These are phyloP conservation scores for Bubo bubo DNA, from an alignment of 2,113 vertebrate genomes.

Conservation along the genomic window DNA sequence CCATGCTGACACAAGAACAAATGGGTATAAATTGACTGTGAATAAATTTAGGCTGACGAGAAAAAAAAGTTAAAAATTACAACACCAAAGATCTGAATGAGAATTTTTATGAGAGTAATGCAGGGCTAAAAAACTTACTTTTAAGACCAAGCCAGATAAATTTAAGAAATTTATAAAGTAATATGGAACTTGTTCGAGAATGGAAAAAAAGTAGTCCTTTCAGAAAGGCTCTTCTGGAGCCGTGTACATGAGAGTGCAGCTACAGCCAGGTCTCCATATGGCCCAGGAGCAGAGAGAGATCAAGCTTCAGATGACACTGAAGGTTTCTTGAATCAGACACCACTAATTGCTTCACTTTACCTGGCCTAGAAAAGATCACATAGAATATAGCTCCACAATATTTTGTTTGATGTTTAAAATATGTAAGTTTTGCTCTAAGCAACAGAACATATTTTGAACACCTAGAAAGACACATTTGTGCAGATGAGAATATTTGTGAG, in stretches of 20 bases:
- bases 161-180: neutral
- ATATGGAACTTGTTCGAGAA: neutral
- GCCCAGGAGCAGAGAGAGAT: neutral
- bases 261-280: neutral
- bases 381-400: neutral
- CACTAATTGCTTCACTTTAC: neutral
- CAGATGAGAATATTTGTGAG: neutral
- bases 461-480: neutral
- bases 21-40: constrained; percentile 3
- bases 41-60: neutral
- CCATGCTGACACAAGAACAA: constrained; percentile 35
- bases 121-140: neutral
- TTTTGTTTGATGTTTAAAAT: neutral
- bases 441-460: neutral
- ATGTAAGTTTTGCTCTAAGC: neutral
- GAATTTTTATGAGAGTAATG: neutral
- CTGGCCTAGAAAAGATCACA: neutral
- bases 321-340: neutral
- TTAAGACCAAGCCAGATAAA: neutral
- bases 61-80: neutral
- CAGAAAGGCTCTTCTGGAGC: neutral
- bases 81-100: neutral
- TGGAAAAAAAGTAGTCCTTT: neutral
- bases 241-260: fast-evolving
- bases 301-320: neutral